Base-by-base conservation (phyloP, 1,140 invertebrate species). In the Scylla paramamosain region DNA sequence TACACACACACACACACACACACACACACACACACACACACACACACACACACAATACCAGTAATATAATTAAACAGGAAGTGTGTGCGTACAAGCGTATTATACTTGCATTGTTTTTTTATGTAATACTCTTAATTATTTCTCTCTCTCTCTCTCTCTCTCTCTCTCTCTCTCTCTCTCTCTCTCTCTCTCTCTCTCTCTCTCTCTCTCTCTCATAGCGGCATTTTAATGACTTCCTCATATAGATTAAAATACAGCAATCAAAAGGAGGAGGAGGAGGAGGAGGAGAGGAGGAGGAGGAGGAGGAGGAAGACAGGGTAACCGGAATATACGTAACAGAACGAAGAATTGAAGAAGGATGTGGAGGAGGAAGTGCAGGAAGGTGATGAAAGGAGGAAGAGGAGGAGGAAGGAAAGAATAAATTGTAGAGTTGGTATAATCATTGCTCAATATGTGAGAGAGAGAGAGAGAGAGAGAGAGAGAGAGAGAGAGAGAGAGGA, bases 11-110 rank as follows among this genome's bases (percentile, higher is more conserved):
- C 39, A 48, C 87, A 89, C 16, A 89, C 87, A 89, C 39, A 48
- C 87, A 89, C 39, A 89, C 8, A 39, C 45, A 89, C 39, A 89
- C 87, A 89, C 25, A 48, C 87, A 89, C 39, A 48, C 87, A 89
- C 16, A 89, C 87, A 89, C 39, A 48, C 87, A 89, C 39, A 89
- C 87, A 89, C 39, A 89, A 89, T 46, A 48, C 87, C 45, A 12
- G 31, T 20, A 89, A 89, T 31, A 46, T 20, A 89, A 25, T 46
- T 46, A 45, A 25, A 89, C 39, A 12, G 39, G 46, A 28, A 89
- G 45, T 89, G 88, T n/a, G 48, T 77, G 59, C 52, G 90, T 67
- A 59, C 25, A 31, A 48, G 39, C 52, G 52, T 48, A 39, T 89
- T 32, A 25, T 29, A 46, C 29, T 89, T 89, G 20, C 52, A 12